Base-by-base conservation (phyloP, 2,797 vertebrate genomes). In the Sebastes ruberrimus region DNA sequence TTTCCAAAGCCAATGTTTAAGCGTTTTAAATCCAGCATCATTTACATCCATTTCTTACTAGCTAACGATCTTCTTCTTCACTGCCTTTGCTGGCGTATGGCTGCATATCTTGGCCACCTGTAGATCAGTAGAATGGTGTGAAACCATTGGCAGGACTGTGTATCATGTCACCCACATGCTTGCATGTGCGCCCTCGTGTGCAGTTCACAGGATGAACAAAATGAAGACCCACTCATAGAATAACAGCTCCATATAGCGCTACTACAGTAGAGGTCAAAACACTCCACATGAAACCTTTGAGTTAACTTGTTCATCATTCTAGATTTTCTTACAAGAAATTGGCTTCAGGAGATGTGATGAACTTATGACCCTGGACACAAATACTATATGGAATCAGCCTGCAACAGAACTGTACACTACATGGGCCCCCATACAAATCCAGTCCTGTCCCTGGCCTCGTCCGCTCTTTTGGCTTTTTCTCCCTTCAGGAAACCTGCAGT, bases 291-390 rank as follows among this genome's bases (percentile, higher is more conserved):
- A n/a, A n/a, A n/a, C n/a, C 33, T 22, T 6, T 22, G n/a, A 60
- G 0, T 75, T 4, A 23, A 32, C 1, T 10, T 42, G 3, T 52
- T 46, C 28, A 61, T 32, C 7, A 33, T 4, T 72, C 69, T 27
- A 38, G 11, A 38, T 38, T 38, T 38, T 13, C 11, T 38, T 38
- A 38, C 35, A 38, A 38, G 11, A 38, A 38, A 38, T 38, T 38
- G 35, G 35, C 35, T 14, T 38, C 52, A 61, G 16, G 27, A 65
- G 56, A 64, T 22, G 16, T 25, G 28, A 42, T 74, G 68, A 86
- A 81, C 81, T 73, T 81, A 2, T 79, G 69, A 82, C 86, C 56
- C 61, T 42, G 27, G 32, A 32, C 23, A 71, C 22, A 78, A 63
- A 74, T 72, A 81, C 4, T 81, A 23, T 53, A 66, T 64, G 14